A percentile compares a stretch with the other conserved stretches of the same genome.
Conservation (phyloP, 1,140 invertebrate species). For the Mesaphorura yosii region DNA sequence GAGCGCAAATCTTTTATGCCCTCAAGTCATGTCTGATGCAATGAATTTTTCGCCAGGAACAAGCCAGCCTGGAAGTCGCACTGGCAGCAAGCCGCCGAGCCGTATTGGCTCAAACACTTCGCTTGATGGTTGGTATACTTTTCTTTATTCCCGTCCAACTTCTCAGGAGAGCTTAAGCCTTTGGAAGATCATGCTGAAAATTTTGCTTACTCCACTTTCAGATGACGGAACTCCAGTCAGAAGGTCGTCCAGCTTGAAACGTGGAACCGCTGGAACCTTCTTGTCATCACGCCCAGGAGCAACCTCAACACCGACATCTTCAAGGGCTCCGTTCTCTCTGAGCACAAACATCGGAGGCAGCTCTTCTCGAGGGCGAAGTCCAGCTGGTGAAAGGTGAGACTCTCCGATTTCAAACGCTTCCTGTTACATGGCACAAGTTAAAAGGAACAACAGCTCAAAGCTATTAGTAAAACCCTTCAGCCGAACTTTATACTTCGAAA, state of each 20-base stretch:
- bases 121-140: slow-evolving; percentile 69
- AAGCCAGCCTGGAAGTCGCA: slow-evolving; percentile 51
- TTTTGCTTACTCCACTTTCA: too few species aligned
- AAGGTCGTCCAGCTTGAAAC: slow-evolving; percentile 22
- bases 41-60: slow-evolving; percentile 34
- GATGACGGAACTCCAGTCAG: slow-evolving; percentile 33
- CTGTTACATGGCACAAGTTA: too few species aligned
- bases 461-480: not conserved
- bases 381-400: slow-evolving; percentile 26
- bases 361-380: too few species aligned
- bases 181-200: not conserved
- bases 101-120: slow-evolving; percentile 84
- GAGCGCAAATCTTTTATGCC: not conserved
- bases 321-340: slow-evolving; percentile 30
- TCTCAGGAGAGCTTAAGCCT: not conserved
- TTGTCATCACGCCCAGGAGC: slow-evolving; percentile 30
- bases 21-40: not conserved
- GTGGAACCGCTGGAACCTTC: slow-evolving; percentile 18
- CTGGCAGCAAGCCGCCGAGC: slow-evolving; percentile 76
- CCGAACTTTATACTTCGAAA: not conserved
- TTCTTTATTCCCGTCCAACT: too few species aligned
- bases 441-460: too few species aligned
- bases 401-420: not conserved
- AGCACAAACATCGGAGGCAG: slow-evolving; percentile 21
- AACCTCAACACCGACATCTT: slow-evolving; percentile 37